These are phyloP conservation scores for Polia nebulosa DNA, from an alignment of 2,888 invertebrate species.

Conservation along the genomic window DNA sequence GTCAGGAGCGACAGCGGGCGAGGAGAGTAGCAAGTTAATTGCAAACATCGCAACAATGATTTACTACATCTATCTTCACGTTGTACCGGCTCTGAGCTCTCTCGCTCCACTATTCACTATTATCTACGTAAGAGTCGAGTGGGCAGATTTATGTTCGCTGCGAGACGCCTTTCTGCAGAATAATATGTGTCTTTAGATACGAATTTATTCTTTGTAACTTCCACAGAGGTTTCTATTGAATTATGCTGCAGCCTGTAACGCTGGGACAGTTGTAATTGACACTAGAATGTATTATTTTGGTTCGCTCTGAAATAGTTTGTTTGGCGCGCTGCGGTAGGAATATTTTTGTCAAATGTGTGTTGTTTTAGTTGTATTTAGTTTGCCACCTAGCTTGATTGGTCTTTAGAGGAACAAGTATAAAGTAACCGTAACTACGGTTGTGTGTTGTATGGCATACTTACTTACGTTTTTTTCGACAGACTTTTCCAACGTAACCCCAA, in stretches of 20 bases:
- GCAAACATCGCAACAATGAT: constrained; percentile 76
- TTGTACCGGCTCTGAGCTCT: constrained; percentile 57
- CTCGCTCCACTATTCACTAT: constrained; percentile 67
- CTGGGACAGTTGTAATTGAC: constrained; percentile 53
- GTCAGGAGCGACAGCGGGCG: constrained; percentile 48
- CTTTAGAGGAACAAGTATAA: background rate
- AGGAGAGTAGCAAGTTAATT: constrained; percentile 68
- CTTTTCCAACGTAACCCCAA: background rate
- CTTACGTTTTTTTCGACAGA: background rate
- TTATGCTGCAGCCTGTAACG: constrained; percentile 38
- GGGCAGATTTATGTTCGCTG: constrained; percentile 66
- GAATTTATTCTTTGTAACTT: constrained; percentile 62
- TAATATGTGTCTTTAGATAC: constrained; percentile 65
- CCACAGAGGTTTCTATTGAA: constrained; percentile 57
- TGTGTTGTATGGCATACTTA: background rate
- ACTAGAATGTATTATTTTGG: constrained; percentile 45
- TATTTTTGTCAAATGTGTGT: constrained; percentile 24
- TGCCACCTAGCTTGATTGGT: constrained; percentile 6
- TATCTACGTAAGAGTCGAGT: constrained; percentile 69
- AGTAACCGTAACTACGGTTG: background rate
- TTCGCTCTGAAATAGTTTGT: constrained; percentile 11
- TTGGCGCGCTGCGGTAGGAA: constrained; percentile 7
- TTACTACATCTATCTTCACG: constrained; percentile 65
- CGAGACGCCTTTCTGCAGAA: constrained; percentile 62
- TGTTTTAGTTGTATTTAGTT: constrained; percentile 14